Evolutionary conservation across 2,888 invertebrate species (phyloP).

Genomic region (Tenthredo scrophulariae): DNA sequence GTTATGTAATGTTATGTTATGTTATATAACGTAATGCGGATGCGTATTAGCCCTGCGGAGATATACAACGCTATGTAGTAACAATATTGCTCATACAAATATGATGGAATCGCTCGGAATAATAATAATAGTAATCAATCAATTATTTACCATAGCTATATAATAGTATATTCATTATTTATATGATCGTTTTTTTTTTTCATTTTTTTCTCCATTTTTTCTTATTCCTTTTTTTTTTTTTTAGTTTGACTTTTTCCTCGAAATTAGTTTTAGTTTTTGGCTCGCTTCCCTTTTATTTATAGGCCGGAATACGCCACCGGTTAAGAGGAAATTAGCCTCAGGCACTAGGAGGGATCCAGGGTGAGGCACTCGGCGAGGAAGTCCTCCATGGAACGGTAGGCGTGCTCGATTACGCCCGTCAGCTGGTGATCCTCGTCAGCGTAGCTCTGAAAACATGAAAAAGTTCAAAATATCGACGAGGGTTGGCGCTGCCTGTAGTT

Average conservation of each 20-base stretch:
- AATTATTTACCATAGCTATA: slow-evolving; percentile 29
- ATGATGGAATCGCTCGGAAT: slow-evolving; percentile 55
- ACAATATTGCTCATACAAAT: slow-evolving; percentile 69
- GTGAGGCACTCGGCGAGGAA: slow-evolving; percentile 94
- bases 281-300: slow-evolving; percentile 31
- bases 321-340: slow-evolving; percentile 65
- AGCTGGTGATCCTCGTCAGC: slow-evolving; percentile 95
- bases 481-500: neutral
- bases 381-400: slow-evolving; percentile 96
- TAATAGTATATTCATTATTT: slow-evolving; percentile 26
- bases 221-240: neutral
- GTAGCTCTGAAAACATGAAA: slow-evolving; percentile 85
- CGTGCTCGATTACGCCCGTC: slow-evolving; percentile 92
- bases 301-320: slow-evolving; percentile 15
- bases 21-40: slow-evolving; percentile 27
- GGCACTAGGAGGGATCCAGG: slow-evolving; percentile 85
- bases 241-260: neutral
- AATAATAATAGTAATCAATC: slow-evolving; percentile 41
- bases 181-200: slow-evolving; percentile 6
- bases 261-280: slow-evolving; percentile 24
- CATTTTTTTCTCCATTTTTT: neutral
- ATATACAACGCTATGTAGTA: slow-evolving; percentile 62
- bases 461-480: neutral
- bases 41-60: slow-evolving; percentile 49
- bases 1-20: neutral